phyloP scores from a whole-genome alignment of 2,113 vertebrate species.

The Hystrix brachyura region DNA sequence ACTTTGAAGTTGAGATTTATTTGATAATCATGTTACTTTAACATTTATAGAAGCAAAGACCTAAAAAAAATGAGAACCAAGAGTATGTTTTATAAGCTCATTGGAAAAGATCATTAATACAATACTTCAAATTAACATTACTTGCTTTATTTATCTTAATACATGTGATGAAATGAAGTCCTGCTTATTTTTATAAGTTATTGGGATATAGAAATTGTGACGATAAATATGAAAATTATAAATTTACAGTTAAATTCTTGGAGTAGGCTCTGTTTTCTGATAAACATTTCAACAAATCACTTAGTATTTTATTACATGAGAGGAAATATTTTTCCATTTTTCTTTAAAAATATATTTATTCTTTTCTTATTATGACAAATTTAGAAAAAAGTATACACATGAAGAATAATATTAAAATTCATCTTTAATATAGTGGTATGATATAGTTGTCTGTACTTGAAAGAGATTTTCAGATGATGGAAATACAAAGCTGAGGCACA shows the following conservation, averaged over 20 bases:
- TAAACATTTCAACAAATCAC: background rate
- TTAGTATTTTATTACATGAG: background rate
- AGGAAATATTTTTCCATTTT: background rate
- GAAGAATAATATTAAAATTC: constrained; percentile 12
- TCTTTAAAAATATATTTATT: background rate
- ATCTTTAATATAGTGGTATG: background rate
- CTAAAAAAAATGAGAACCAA: constrained; percentile 43
- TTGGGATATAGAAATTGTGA: constrained; percentile 43
- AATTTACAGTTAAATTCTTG: constrained; percentile 24
- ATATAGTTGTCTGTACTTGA: background rate
- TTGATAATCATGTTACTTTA: constrained; percentile 43
- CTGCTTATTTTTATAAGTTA: constrained; percentile 27
- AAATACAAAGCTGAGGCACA: background rate
- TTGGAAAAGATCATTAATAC: background rate
- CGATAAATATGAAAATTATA: background rate
- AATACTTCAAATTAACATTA: constrained; percentile 14
- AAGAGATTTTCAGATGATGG: background rate
- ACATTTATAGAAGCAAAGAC: constrained; percentile 16
- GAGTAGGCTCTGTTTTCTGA: background rate
- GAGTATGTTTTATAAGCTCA: background rate
- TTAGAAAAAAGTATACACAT: background rate
- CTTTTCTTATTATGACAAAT: background rate
- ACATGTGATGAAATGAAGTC: background rate
- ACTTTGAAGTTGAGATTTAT: constrained; percentile 51
- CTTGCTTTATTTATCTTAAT: constrained; percentile 24